Base-by-base conservation (phyloP, 2,797 vertebrate genomes). In the Micromesistius poutassou region DNA sequence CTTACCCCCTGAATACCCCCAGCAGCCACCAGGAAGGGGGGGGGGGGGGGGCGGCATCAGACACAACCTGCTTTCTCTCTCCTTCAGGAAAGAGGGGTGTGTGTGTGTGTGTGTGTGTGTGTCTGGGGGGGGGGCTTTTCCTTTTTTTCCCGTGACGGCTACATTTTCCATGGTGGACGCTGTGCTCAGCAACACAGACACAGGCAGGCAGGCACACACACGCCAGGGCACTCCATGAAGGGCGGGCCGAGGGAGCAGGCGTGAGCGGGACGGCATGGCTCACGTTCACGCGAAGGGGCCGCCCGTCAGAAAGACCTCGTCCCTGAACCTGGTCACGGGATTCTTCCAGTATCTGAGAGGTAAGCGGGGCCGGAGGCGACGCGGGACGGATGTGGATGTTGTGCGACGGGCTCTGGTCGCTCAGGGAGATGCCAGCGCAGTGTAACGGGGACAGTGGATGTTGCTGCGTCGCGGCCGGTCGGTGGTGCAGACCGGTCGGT, bases 331-430 rank as follows among this genome's bases (percentile, higher is more conserved):
- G 87, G 92, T 94, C 83, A 95, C 95, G 31, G 95, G 94, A 86
- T 94, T 95, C 90, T 94, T 94, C 89, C 96, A 94, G 87, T 95
- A 93, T 90, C 83, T 91, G 7, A 95, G 93, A 72, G 96, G 96
- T 97, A 95, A 96, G 96, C 95, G 90, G 90, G 87, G 80, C 86
- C 30, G 66, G 25, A 6, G 28, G 28, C 5, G 10, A 3, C 66
- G 0, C 9, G 79, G 87, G 81, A 87, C 82, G 83, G n/a, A n/a
- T n/a, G 78, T 80, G 19, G 73, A 62, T 80, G 78, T 77, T n/a
- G n/a, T n/a, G n/a, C n/a, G 73, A 77, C 76, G 25, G 25, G 77
- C 73, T 77, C 76, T 78, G n/a, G 66, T 38, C 3, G 46, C 46
- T 5, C 3, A 55, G 46, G 16, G 19, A 19, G 46, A 12, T 68